phyloP scores from a whole-genome alignment of 2,797 vertebrate genomes.

The Petrocephalus schoutedeni region DNA sequence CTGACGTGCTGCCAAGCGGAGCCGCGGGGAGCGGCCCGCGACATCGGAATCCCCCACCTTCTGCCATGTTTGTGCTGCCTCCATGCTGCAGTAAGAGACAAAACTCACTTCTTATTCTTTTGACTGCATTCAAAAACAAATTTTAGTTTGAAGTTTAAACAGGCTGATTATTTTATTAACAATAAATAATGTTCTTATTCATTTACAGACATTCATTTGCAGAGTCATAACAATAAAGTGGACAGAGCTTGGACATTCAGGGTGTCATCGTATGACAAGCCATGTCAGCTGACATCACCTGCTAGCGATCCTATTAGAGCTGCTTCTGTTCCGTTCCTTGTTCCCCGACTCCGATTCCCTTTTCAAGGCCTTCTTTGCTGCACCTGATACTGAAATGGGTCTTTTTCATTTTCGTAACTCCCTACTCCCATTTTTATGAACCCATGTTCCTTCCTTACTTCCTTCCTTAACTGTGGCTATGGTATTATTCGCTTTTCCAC shows the following conservation, averaged over 20 bases:
- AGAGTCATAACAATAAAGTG: not conserved
- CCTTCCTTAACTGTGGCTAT: too few species aligned
- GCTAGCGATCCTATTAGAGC: not conserved
- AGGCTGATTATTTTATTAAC: not conserved
- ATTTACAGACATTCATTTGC: not conserved
- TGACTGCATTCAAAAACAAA: not conserved
- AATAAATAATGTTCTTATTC: not conserved
- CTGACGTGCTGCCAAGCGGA: not conserved
- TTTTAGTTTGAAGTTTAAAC: not conserved
- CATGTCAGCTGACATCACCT: not conserved
- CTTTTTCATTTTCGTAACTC: not conserved
- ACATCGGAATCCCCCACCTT: not conserved
- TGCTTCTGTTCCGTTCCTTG: not conserved
- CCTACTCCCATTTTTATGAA: not conserved
- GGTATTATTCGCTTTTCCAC: not conserved
- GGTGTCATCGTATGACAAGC: not conserved
- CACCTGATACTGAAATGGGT: not conserved
- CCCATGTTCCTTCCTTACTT: not conserved
- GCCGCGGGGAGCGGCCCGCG: not conserved
- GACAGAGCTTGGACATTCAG: not conserved
- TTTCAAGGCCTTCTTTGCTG: not conserved
- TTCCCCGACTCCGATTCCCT: too few species aligned
- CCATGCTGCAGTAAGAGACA: not conserved
- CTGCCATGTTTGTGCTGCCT: not conserved
- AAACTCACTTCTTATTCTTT: not conserved